Conservation (phyloP, 1,140 invertebrate genomes). For the Zaprionus vittiger region DNA sequence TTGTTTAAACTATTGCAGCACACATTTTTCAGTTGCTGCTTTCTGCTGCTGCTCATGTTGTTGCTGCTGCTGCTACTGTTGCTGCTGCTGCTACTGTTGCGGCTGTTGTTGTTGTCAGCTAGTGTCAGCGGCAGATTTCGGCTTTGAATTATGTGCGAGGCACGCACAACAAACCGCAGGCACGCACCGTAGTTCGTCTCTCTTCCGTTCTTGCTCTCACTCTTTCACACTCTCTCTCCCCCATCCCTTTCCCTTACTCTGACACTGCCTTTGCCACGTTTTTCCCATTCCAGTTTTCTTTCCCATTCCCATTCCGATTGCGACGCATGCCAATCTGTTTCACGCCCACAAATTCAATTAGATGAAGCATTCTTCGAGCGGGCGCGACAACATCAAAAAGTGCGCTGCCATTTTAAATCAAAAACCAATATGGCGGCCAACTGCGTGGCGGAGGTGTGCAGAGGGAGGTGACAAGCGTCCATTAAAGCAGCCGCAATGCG, state of each 20-base stretch:
- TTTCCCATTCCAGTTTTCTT: neutral
- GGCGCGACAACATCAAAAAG: constrained; percentile 35
- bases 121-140: constrained; percentile 66
- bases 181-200: constrained; percentile 46
- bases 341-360: constrained; percentile 46
- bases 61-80: neutral
- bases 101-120: constrained; percentile 33
- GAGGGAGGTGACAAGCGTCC: neutral
- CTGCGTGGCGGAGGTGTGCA: neutral
- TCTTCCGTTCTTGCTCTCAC: neutral
- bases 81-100: constrained; percentile 25
- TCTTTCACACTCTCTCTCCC: neutral
- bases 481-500: constrained; percentile 2
- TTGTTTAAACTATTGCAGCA: constrained; percentile 69
- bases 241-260: neutral
- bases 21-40: constrained; percentile 46
- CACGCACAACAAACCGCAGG: constrained; percentile 62
- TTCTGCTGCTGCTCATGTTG: neutral
- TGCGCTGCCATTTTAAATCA: constrained; percentile 28
- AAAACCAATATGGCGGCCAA: constrained; percentile 6
- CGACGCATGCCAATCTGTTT: neutral
- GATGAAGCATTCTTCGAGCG: constrained; percentile 30
- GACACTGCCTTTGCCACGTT: neutral
- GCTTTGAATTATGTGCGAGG: constrained; percentile 69
- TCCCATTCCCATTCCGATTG: neutral